Evolutionary conservation across 2,113 vertebrate genomes (phyloP).

Genomic region (Pelecanus crispus): DNA sequence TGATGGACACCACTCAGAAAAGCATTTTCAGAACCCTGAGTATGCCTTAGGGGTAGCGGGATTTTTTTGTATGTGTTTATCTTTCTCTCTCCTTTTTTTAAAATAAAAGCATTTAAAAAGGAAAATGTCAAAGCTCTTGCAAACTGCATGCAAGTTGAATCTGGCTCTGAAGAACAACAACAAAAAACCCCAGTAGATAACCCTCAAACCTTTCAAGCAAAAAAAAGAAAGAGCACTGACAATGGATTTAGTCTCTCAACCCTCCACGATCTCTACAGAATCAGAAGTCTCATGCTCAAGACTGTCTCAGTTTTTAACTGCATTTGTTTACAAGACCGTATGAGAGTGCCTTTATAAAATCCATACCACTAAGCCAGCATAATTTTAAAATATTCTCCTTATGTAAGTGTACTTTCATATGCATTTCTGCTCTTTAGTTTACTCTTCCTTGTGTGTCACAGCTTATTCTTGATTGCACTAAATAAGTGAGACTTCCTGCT

Average conservation of each 20-base stretch:
- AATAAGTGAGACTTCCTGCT: background rate
- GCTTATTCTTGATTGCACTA: background rate
- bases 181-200: background rate
- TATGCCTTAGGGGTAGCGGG: background rate
- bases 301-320: background rate
- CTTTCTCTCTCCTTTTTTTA: background rate
- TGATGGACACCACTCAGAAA: background rate
- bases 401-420: background rate
- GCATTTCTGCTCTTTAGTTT: background rate
- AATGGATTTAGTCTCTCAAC: background rate
- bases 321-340: background rate
- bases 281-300: background rate
- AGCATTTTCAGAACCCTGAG: background rate
- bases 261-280: background rate
- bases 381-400: conserved; percentile 6
- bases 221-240: background rate
- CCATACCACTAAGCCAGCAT: background rate
- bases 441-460: background rate
- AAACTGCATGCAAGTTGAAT: background rate
- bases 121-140: background rate
- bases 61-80: background rate
- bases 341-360: background rate
- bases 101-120: background rate
- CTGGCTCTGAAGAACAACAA: background rate
- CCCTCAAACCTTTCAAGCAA: background rate